Evolutionary conservation across 92 coral and sea anemone genomes (phyloP).

Genomic region (Porites cylindrica): DNA sequence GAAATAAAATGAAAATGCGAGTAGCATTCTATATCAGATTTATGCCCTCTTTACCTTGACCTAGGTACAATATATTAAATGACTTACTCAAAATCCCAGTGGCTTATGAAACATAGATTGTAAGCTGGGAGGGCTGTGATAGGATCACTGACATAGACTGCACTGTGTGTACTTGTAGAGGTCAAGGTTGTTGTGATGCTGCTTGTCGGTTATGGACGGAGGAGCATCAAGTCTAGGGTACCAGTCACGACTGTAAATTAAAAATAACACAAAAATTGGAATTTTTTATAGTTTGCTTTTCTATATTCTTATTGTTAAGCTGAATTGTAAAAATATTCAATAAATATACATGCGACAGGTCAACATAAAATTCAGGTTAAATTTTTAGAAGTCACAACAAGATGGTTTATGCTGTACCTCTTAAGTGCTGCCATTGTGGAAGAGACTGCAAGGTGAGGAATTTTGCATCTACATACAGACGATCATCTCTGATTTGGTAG

Average conservation of each 20-base stretch:
- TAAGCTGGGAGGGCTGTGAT: slow-evolving; percentile 22
- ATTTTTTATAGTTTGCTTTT: too few relatives aligned
- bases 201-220: not conserved
- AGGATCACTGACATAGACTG: slow-evolving; percentile 32
- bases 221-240: slow-evolving; percentile 8
- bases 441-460: slow-evolving; percentile 26
- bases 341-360: not conserved
- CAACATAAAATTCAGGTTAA: not conserved
- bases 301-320: too few relatives aligned
- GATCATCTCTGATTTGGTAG: slow-evolving; percentile 13
- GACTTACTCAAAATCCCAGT: slow-evolving; percentile 59
- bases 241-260: not conserved
- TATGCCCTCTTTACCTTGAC: slow-evolving; percentile 13
- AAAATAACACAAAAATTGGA: too few relatives aligned
- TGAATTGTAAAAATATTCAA: too few relatives aligned
- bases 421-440: slow-evolving; percentile 35
- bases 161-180: slow-evolving; percentile 16
- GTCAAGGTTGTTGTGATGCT: slow-evolving; percentile 32
- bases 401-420: not conserved
- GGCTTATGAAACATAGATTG: slow-evolving; percentile 48
- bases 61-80: slow-evolving; percentile 51
- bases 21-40: too few relatives aligned
- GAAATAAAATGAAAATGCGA: too few relatives aligned
- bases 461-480: slow-evolving; percentile 36
- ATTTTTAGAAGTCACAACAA: not conserved